Evolutionary conservation across 2,113 vertebrate species (phyloP), one percentile per base, ranked within the genome.

Genomic region (Thomomys bottae): DNA sequence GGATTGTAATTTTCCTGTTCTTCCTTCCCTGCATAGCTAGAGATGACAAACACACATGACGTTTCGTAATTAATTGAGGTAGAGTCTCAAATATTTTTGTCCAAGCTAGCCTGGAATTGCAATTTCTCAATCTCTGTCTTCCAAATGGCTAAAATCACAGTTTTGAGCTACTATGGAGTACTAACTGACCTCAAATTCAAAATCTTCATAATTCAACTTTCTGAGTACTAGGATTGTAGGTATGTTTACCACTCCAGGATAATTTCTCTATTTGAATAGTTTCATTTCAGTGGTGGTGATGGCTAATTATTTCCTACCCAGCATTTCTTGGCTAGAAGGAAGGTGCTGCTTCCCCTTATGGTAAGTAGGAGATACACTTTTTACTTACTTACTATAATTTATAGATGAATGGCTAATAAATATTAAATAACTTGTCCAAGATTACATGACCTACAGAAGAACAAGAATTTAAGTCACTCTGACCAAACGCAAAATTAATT

Each of bases 221-320:
- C 59, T 24, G 24, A 61, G 23, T 61, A 26, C 59, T 24, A 23
- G 59, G 23, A 61, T 61, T 61, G 24, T 26, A 61, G 59, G 49
- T 54, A 24, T 24, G 23, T 61, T 4, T 26, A 4, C 59, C 23
- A 24, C 59, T 61, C 23, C 23, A 8, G 83, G 8, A 3, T 63
- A 1, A 38, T n/a, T 84, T 57, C 87, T 87, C 73, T 78, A 45
- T 75, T 86, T n/a, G 49, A 66, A 42, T 28, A 64, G n/a, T 67
- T 86, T 45, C 70, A 87, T 87, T 87, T 34, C 63, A 68, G 20
- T 82, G 72, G 90, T 61, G n/a, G 34, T 66, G 30, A n/a, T 70
- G 84, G 73, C n/a, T n/a, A 84, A 89, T 38, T 38, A 72, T 66
- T 91, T 82, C 10, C 42, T 54, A 34, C 10, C 17, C 59, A 91